phyloP scores from a whole-genome alignment of 2,888 invertebrate species.

The Erebia epiphron region DNA sequence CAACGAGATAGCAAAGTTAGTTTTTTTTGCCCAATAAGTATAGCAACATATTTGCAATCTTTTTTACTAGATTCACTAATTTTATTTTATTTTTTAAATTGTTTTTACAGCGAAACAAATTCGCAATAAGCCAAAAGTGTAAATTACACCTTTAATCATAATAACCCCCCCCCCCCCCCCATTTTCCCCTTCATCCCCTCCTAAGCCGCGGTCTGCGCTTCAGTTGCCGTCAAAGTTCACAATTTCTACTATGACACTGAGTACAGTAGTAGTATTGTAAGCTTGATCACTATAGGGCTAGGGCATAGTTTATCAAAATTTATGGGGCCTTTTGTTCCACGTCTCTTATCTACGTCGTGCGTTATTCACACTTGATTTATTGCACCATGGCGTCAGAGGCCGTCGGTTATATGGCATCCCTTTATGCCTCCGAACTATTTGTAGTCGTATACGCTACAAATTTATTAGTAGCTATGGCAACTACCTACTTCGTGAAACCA shows the following conservation, averaged over 20 bases:
- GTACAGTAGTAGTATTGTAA: conserved; percentile 38
- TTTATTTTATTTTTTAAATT: no score
- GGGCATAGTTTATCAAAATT: conserved; percentile 61
- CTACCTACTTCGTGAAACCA: neutral
- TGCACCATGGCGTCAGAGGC: conserved; percentile 58
- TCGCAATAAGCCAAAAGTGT: no score
- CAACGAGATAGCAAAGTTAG: neutral
- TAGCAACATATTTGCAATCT: no score
- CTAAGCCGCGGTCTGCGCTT: no score
- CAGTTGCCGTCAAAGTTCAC: no score
- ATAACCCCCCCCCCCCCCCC: no score
- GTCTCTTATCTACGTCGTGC: conserved; percentile 72
- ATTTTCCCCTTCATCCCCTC: no score
- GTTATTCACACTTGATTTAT: conserved; percentile 79
- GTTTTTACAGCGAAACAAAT: no score
- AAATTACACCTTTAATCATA: no score
- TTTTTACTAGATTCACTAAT: no score
- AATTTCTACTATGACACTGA: conserved; percentile 3
- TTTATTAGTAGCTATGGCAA: neutral
- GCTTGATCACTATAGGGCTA: conserved; percentile 59
- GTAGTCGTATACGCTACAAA: conserved; percentile 1
- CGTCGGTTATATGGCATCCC: conserved; percentile 51
- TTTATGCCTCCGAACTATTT: conserved; percentile 25
- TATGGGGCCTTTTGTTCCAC: conserved; percentile 78
- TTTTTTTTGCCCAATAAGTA: no score